Evolutionary conservation across 1,140 invertebrate genomes (phyloP).

Genomic region (Copidosoma floridanum): DNA sequence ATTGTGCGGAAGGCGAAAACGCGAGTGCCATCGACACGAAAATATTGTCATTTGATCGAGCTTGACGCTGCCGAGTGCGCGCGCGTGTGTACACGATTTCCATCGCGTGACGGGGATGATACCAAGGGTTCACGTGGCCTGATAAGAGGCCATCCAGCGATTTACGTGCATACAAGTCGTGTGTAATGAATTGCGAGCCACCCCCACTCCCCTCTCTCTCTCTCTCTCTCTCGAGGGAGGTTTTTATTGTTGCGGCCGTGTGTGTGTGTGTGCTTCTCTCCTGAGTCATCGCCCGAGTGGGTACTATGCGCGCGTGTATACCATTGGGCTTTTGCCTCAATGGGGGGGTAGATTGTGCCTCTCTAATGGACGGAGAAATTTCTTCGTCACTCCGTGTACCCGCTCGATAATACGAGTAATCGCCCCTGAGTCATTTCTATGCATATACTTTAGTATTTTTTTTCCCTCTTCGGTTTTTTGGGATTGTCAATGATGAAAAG

Average conservation of each 20-base stretch:
- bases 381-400: neutral
- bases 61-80: neutral
- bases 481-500: too few relatives aligned
- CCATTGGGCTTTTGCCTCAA: neutral
- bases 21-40: too few relatives aligned
- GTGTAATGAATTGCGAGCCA: slow-evolving; percentile 7
- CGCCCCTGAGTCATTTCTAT: too few relatives aligned
- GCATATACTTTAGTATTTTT: too few relatives aligned
- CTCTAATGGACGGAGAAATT: neutral
- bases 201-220: neutral
- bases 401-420: too few relatives aligned
- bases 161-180: too few relatives aligned
- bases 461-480: too few relatives aligned
- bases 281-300: slow-evolving; percentile 17
- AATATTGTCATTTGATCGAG: too few relatives aligned
- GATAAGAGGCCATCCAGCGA: neutral
- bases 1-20: too few relatives aligned
- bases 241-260: neutral
- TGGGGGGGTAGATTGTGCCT: neutral
- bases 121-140: neutral
- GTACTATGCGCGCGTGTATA: neutral
- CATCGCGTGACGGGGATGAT: too few relatives aligned
- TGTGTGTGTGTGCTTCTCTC: neutral
- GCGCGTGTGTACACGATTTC: neutral
- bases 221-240: neutral